Base-by-base conservation (phyloP, 2,113 vertebrate genomes). In the Romanogobio albipinnatus region DNA sequence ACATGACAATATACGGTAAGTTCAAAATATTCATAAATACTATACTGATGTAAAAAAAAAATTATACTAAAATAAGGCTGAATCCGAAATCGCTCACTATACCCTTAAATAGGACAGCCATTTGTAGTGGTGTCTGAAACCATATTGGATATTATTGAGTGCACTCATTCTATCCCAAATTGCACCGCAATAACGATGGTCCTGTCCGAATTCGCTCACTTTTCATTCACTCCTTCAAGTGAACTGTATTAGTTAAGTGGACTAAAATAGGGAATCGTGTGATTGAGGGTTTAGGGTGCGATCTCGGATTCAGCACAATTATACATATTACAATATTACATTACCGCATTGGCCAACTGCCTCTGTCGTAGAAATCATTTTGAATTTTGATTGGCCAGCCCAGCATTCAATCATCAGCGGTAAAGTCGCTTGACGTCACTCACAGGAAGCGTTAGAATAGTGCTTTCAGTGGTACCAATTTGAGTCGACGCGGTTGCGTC, bases 361-460 rank as follows among this genome's bases (percentile, higher is more conserved):
- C 4, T 10, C n/a, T 45, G 2, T 29, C 85, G 62, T 86, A 77
- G 0, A 86, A 82, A 81, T 22, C 83, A 56, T 9, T 10, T 43
- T 19, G 7, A 22, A 36, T 61, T 19, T 14, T 85, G n/a, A 85
- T 85, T 85, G 84, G 84, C 29, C 49, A 19, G 13, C 11, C 15
- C 29, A 45, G 26, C 10, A 1, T 19, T 73, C 68, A 43, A 45
- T 81, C 39, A 81, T 71, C 61, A 4, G 9, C 14, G 66, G 59
- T 5, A 15, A 11, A 51, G 11, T 17, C 81, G 1, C 5, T 10
- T 71, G 81, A 4, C 4, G 43, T 75, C 39, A 51, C 3, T 11
- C 8, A 24, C 84, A 49, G 84, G 84, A 90, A 83, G 89, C 84
- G 76, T 86, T 53, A 76, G 62, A 19, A 36, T 24, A 51, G 68